A percentile compares a stretch with the other conserved stretches of the same genome.
phyloP scores from a whole-genome alignment of 2,888 invertebrate species.

The Clivina fossor region DNA sequence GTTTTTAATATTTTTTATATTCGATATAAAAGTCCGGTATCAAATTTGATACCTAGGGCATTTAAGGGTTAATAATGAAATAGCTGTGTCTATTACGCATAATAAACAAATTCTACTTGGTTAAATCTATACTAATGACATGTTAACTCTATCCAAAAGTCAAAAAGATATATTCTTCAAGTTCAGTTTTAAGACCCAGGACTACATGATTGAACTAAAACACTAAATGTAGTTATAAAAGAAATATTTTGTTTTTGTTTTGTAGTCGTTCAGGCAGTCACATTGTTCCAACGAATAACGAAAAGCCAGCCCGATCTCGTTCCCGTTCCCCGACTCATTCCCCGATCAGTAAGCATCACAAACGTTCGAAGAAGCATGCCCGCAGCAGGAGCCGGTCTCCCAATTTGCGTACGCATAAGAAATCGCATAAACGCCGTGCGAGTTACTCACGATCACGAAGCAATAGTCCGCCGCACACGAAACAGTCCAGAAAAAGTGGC shows the following conservation, averaged over 20 bases:
- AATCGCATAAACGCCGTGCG: constrained; percentile 48
- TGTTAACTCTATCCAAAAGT: too few relatives aligned
- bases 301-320: constrained; percentile 43
- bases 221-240: constrained; percentile 8
- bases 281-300: constrained; percentile 48
- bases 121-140: too few relatives aligned
- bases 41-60: too few relatives aligned
- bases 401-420: constrained; percentile 48
- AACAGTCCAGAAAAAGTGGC: constrained; percentile 45
- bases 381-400: constrained; percentile 48
- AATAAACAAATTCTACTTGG: too few relatives aligned
- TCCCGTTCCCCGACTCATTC: constrained; percentile 50
- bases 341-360: constrained; percentile 48
- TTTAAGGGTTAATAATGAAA: too few relatives aligned
- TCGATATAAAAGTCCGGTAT: too few relatives aligned
- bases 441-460: constrained; percentile 52
- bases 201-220: too few relatives aligned
- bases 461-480: constrained; percentile 50
- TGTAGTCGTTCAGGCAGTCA: constrained; percentile 53
- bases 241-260: constrained; percentile 43
- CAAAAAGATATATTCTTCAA: too few relatives aligned
- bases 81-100: too few relatives aligned
- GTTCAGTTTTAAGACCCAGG: too few relatives aligned
- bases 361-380: constrained; percentile 49
- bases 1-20: too few relatives aligned